Evolutionary conservation across 2,888 invertebrate species (phyloP), one percentile per base, ranked within the genome.

Genomic region (Eristalinus sepulchralis): DNA sequence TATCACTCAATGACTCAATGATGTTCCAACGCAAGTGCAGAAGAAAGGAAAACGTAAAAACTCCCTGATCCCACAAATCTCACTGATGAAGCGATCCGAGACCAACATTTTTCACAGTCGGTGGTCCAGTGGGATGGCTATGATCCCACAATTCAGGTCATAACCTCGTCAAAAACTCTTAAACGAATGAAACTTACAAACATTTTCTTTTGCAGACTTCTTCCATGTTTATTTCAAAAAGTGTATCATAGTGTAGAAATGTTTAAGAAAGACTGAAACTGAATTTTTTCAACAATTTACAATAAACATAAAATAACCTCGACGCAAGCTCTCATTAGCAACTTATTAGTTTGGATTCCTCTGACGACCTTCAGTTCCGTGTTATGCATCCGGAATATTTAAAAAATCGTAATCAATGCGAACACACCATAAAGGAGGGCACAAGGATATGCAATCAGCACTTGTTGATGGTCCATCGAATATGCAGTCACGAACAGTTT

Each of bases 401-500:
- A 96, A 92, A 96, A 96, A 89, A 96, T 95, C 84, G 96, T 96
- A 89, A 96, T 94, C 87, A 96, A 94, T 62, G 96, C 96, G 92
- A 96, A 96, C 76, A 96, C 95, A 80, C 96, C 96, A 91, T 96
- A 96, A 83, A 96, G 94, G 83, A 96, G 93, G 34, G 95, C 95
- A 92, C 96, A 96, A 13, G 96, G 96, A 93, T 96, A 96, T 79
- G 96, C 96, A 89, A 95, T 94, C 82, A 95, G 92, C 63, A 94
- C 93, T 92, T 95, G 95, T 91, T 96, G 96, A 91, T 95, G 95
- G 90, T 96, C 95, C 95, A 96, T 95, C 85, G 94, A 93, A 88
- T 96, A 93, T 27, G 96, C 96, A 55, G 95, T 95, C 76, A 96
- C 96, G 92, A 96, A 96, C 68, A 96, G 94, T 92, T 96, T 96